These are phyloP conservation scores for Macrosoma leucophasiata DNA, from an alignment of 2,888 invertebrate species.

Conservation along the genomic window DNA sequence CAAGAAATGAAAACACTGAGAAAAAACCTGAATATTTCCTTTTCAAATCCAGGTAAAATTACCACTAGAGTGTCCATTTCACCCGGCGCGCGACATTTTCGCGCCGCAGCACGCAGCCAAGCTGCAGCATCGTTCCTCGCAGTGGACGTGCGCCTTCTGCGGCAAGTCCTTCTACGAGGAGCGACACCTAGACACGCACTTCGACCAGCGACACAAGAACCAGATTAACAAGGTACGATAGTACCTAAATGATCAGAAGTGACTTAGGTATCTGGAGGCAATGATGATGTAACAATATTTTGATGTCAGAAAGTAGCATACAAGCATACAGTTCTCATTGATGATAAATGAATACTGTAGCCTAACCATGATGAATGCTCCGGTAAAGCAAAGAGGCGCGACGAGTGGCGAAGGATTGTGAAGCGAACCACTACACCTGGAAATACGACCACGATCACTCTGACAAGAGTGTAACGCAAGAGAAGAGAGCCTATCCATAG, in stretches of 20 bases:
- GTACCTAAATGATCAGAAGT: neutral
- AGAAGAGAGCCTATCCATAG: too few relatives aligned
- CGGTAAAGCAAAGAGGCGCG: too few relatives aligned
- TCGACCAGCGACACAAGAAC: constrained; percentile 90
- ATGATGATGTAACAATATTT: too few relatives aligned
- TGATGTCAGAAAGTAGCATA: too few relatives aligned
- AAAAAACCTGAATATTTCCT: too few relatives aligned
- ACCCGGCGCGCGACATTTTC: constrained; percentile 90
- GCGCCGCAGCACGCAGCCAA: constrained; percentile 91
- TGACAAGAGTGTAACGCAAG: too few relatives aligned
- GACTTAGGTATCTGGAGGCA: neutral
- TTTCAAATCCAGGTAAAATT: constrained; percentile 77
- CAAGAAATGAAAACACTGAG: too few relatives aligned
- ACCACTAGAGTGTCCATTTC: constrained; percentile 92
- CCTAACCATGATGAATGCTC: too few relatives aligned
- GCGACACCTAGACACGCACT: constrained; percentile 89
- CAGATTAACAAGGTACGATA: constrained; percentile 84
- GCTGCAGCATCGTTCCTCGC: constrained; percentile 88
- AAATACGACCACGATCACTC: too few relatives aligned
- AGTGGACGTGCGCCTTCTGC: constrained; percentile 94
- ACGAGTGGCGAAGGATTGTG: too few relatives aligned
- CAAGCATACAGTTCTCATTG: too few relatives aligned
- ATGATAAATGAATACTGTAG: constrained; percentile 1
- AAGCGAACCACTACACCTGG: too few relatives aligned
- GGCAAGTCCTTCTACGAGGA: constrained; percentile 95